Conservation (phyloP, 2,797 vertebrate genomes). For the Gephyroberyx darwinii region DNA sequence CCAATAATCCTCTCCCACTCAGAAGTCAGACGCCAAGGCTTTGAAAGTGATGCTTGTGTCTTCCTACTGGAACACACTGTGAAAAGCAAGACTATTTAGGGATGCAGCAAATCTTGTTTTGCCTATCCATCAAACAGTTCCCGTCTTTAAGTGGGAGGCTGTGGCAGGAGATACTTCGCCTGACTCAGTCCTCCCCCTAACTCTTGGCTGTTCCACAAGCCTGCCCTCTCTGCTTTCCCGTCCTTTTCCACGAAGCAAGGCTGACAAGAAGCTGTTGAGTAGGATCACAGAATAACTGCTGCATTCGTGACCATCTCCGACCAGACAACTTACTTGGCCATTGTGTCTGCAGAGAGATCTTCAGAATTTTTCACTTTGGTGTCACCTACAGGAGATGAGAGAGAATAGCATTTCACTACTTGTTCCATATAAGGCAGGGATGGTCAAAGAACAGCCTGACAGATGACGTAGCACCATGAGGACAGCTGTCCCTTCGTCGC, state of each 20-base stretch:
- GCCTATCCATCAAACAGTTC: too few species aligned
- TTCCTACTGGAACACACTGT: neutral
- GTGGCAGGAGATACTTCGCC: too few species aligned
- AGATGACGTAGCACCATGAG: neutral
- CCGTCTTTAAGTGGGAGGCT: too few species aligned
- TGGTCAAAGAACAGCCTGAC: neutral
- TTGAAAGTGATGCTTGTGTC: neutral
- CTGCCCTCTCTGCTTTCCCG: neutral
- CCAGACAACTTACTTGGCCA: conserved; percentile 90
- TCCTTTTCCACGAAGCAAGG: neutral
- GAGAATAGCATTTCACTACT: conserved; percentile 11
- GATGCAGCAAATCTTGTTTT: conserved; percentile 9
- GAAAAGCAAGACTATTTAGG: conserved; percentile 19
- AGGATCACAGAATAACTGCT: neutral
- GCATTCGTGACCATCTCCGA: neutral
- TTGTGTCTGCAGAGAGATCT: conserved; percentile 96
- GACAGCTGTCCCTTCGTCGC: too few species aligned
- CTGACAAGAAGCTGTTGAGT: neutral
- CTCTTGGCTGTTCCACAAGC: too few species aligned
- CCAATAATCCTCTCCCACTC: too few species aligned
- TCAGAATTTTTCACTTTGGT: conserved; percentile 93
- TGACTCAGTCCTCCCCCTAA: too few species aligned
- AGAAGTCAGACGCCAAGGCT: too few species aligned
- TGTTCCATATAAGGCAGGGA: neutral
- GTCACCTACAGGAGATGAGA: conserved; percentile 85